Conservation (phyloP, 2,113 vertebrate genomes). For the Aphyosemion australe region DNA sequence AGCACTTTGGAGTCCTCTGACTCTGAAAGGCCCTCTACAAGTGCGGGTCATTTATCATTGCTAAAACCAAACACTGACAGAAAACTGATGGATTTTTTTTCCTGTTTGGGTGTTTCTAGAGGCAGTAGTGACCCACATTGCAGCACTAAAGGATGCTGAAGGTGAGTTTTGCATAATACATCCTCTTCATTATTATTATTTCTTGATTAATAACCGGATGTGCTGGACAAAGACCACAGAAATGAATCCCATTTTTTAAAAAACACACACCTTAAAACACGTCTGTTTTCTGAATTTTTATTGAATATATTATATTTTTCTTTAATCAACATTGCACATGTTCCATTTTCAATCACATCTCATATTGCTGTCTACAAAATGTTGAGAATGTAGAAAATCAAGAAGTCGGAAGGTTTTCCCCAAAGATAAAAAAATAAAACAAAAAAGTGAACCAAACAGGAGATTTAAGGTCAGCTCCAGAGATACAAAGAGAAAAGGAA, state of each 20-base stretch:
- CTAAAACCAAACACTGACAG: too few relatives aligned
- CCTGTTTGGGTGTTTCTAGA: too few relatives aligned
- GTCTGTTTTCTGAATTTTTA: constrained; percentile 74
- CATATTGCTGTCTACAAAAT: constrained; percentile 88
- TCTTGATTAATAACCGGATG: too few relatives aligned
- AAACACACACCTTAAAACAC: constrained; percentile 8
- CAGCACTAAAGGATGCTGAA: too few relatives aligned
- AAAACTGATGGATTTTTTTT: too few relatives aligned
- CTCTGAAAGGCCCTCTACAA: too few relatives aligned
- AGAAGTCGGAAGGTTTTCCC: constrained; percentile 68
- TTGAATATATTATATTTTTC: constrained; percentile 84
- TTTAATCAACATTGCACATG: constrained; percentile 86
- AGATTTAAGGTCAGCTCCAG: constrained; percentile 66
- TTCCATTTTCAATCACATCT: constrained; percentile 84
- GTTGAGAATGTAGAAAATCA: constrained; percentile 84
- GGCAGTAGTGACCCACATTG: too few relatives aligned
- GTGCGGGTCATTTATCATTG: too few relatives aligned
- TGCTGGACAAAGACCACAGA: not conserved
- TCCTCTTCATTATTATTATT: too few relatives aligned
- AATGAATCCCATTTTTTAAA: not conserved
- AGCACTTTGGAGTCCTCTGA: too few relatives aligned
- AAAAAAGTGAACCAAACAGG: constrained; percentile 30
- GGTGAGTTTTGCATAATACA: too few relatives aligned
- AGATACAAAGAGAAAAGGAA: constrained; percentile 53
- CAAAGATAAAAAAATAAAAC: not conserved